These are phyloP conservation scores for Synanthedon vespiformis DNA, from an alignment of 2,888 invertebrate genomes.

Conservation along the genomic window DNA sequence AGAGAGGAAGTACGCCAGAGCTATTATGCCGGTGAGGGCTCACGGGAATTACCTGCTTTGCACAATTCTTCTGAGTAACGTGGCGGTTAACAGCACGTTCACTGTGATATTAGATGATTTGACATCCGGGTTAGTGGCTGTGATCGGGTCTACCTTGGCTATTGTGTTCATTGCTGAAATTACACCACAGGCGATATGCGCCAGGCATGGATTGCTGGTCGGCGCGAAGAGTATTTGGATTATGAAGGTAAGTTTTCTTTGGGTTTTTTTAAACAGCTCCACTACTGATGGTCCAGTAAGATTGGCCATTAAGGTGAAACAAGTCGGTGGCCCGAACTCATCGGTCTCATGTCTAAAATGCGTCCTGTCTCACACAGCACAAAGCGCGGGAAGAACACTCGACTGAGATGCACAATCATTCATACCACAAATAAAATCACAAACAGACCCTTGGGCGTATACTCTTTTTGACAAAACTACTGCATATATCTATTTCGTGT, in stretches of 20 bases:
- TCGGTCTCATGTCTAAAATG: too few species aligned
- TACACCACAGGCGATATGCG: slow-evolving; percentile 95
- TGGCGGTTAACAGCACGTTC: slow-evolving; percentile 95
- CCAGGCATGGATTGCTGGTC: slow-evolving; percentile 91
- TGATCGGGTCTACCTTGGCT: slow-evolving; percentile 89
- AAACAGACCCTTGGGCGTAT: too few species aligned
- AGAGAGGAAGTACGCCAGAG: slow-evolving; percentile 85
- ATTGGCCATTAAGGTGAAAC: neutral
- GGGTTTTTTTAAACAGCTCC: neutral
- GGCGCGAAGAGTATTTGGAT: slow-evolving; percentile 96
- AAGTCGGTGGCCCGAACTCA: too few species aligned
- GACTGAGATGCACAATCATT: too few species aligned
- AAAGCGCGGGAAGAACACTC: too few species aligned
- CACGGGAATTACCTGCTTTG: slow-evolving; percentile 95
- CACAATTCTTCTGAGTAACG: slow-evolving; percentile 84
- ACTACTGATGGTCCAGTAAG: neutral
- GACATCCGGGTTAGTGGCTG: slow-evolving; percentile 91
- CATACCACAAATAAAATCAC: too few species aligned
- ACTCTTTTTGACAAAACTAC: too few species aligned
- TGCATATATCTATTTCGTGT: too few species aligned
- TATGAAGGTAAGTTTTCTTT: slow-evolving; percentile 73
- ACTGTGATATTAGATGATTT: slow-evolving; percentile 96
- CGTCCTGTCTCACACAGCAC: too few species aligned
- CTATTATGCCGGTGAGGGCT: slow-evolving; percentile 91
- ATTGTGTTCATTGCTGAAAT: slow-evolving; percentile 99